Evolutionary conservation across 1,140 invertebrate species (phyloP).

Genomic region (Potamilus streckersoni): DNA sequence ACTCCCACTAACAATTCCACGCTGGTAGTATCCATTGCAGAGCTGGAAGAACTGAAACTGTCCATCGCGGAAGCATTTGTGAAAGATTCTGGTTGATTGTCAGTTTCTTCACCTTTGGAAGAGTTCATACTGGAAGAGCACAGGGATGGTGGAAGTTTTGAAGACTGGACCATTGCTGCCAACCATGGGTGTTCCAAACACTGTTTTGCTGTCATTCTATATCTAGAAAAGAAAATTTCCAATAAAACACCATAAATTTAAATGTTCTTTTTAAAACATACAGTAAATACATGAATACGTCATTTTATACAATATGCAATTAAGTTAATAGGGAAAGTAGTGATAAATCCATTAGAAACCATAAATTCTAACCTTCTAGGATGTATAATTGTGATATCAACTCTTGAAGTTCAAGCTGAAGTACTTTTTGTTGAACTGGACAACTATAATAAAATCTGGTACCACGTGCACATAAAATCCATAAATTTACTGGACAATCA

Average conservation of each 20-base stretch:
- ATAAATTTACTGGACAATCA: too few relatives aligned
- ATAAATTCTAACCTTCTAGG: neutral
- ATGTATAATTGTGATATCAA: neutral
- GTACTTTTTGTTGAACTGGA: too few relatives aligned
- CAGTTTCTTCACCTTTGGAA: too few relatives aligned
- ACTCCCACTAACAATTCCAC: too few relatives aligned
- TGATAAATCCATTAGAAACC: neutral
- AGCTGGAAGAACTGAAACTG: too few relatives aligned
- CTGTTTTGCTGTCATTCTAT: constrained; percentile 74
- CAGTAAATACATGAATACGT: neutral
- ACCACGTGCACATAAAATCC: too few relatives aligned
- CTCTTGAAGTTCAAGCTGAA: too few relatives aligned
- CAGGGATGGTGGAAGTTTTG: neutral
- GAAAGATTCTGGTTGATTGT: too few relatives aligned
- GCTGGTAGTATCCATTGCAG: too few relatives aligned
- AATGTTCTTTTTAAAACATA: neutral
- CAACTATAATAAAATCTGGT: too few relatives aligned
- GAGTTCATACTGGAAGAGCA: too few relatives aligned
- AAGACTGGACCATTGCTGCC: constrained; percentile 8
- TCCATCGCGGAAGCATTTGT: too few relatives aligned
- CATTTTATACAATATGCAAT: neutral
- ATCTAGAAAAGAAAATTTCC: constrained; percentile 66
- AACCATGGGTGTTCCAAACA: constrained; percentile 76
- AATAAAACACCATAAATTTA: neutral
- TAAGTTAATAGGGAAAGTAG: neutral